phyloP scores from a whole-genome alignment of 2,797 vertebrate species.

The Cuniculus paca region DNA sequence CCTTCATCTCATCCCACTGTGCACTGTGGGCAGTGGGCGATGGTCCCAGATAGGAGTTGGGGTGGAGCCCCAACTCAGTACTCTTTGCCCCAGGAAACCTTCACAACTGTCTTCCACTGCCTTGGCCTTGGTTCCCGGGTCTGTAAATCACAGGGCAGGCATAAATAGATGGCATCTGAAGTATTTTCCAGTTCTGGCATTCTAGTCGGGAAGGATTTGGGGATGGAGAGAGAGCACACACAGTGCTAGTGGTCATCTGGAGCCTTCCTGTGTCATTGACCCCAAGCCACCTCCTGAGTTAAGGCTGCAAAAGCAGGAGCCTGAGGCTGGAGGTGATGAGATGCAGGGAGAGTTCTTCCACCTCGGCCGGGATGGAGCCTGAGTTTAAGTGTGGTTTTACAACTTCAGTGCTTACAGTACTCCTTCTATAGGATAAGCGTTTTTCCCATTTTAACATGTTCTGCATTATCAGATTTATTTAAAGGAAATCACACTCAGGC shows the following conservation, averaged over 20 bases:
- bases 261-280: fast-evolving
- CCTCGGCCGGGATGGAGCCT: fast-evolving
- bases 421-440: background rate
- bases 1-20: too few relatives aligned
- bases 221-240: background rate
- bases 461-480: background rate
- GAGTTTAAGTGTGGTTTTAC: fast-evolving
- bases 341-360: fast-evolving
- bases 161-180: fast-evolving
- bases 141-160: background rate
- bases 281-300: fast-evolving
- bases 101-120: background rate
- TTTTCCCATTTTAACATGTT: background rate
- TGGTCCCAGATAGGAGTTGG: fast-evolving
- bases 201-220: background rate
- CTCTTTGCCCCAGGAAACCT: background rate
- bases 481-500: background rate
- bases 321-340: fast-evolving
- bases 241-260: fast-evolving
- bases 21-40: too few relatives aligned
- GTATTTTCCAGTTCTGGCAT: background rate
- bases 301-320: background rate
- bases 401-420: fast-evolving
- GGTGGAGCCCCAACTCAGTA: fast-evolving
- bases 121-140: fast-evolving